Percentiles rank a stretch among this genome's conserved stretches.
These are phyloP conservation scores for Eclectus roratus DNA, from an alignment of 2,113 vertebrate genomes.

Conservation along the genomic window DNA sequence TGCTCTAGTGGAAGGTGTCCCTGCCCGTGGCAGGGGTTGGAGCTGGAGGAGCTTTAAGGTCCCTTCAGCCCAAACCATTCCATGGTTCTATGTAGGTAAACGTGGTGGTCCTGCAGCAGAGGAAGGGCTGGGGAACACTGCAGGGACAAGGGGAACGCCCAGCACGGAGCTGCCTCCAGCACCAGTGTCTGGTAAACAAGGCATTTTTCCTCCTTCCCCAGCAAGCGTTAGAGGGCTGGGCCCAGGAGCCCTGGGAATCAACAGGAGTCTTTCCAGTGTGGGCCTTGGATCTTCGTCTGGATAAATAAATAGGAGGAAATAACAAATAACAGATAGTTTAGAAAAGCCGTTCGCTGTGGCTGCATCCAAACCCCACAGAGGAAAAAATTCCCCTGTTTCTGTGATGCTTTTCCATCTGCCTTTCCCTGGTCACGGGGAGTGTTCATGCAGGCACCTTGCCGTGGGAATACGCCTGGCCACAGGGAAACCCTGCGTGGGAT, in stretches of 20 bases:
- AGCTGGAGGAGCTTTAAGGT: not conserved
- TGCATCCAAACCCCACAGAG: slow-evolving; percentile 40
- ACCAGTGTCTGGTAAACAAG: not conserved
- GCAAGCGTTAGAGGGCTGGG: not conserved
- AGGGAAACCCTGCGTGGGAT: not conserved
- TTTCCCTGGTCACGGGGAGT: not conserved
- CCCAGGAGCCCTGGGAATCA: not conserved
- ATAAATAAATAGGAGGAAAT: slow-evolving; percentile 47
- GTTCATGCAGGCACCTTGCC: not conserved
- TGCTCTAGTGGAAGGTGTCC: not conserved
- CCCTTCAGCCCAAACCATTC: not conserved
- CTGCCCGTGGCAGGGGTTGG: not conserved
- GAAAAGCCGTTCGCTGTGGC: not conserved
- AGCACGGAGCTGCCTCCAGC: not conserved
- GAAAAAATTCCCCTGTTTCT: not conserved
- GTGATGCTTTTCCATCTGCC: slow-evolving; percentile 25
- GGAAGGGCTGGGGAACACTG: not conserved
- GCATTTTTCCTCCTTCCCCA: not conserved
- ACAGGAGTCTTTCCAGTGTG: slow-evolving; percentile 40
- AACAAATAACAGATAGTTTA: slow-evolving; percentile 30
- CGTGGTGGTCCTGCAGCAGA: not conserved
- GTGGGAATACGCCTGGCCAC: not conserved
- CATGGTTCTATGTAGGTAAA: not conserved
- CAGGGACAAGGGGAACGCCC: not conserved
- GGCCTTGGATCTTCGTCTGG: not conserved